phyloP scores from a whole-genome alignment of 2,888 invertebrate species.

The Caenorhabditis japonica region DNA sequence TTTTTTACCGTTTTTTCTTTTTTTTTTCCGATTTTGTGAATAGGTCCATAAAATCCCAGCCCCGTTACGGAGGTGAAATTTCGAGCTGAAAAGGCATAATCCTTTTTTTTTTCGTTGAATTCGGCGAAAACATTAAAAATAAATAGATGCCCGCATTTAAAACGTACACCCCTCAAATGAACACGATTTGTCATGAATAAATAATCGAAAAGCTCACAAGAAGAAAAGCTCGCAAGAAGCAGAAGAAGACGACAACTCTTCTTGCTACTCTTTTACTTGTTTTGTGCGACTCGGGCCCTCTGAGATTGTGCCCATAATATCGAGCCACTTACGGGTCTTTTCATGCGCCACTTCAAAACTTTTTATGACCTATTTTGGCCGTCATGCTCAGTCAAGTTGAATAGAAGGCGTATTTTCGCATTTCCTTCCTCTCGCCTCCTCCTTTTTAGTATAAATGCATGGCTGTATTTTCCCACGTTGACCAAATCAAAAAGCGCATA shows the following conservation, averaged over 20 bases:
- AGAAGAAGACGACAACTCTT: constrained; percentile 1
- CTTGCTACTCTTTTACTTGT: background rate
- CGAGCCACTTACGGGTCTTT: constrained; percentile 46
- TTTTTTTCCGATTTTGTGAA: too few species aligned
- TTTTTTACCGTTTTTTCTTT: too few species aligned
- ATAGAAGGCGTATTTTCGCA: background rate
- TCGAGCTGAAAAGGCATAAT: too few species aligned
- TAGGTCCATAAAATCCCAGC: too few species aligned
- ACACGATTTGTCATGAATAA: constrained; percentile 29
- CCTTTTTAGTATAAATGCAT: background rate
- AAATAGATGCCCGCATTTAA: too few species aligned
- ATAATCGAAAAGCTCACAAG: constrained; percentile 22
- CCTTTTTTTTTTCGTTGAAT: too few species aligned
- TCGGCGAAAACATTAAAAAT: constrained; percentile 26
- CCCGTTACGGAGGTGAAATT: too few species aligned
- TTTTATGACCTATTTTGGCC: constrained; percentile 29
- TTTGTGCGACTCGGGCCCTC: constrained; percentile 25
- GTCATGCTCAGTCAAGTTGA: constrained; percentile 32
- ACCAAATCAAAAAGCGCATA: too few species aligned
- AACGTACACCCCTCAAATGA: too few species aligned
- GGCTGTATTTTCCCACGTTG: background rate
- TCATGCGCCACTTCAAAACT: constrained; percentile 39
- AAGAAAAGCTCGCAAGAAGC: constrained; percentile 3
- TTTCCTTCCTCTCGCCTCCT: background rate
- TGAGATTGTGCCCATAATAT: constrained; percentile 46